Evolutionary conservation across 2,113 vertebrate species (phyloP).

Genomic region (Apodemus sylvaticus): DNA sequence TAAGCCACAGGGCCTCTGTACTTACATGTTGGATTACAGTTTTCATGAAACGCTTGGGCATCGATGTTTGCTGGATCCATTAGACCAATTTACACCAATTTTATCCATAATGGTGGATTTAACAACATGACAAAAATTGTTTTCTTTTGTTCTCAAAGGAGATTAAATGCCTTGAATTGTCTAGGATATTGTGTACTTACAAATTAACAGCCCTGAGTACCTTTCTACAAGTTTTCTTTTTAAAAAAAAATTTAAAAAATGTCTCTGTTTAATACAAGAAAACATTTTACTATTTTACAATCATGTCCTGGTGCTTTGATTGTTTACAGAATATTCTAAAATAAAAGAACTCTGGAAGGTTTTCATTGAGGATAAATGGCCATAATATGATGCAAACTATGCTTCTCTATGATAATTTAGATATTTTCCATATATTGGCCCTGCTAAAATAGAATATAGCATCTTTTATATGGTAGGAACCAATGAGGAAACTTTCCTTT

Average conservation of each 20-base stretch:
- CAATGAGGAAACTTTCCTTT: constrained; percentile 88
- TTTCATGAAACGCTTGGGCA: not conserved
- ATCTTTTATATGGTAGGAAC: constrained; percentile 89
- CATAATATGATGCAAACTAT: constrained; percentile 88
- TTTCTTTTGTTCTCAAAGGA: too few species aligned
- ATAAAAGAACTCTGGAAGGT: constrained; percentile 86
- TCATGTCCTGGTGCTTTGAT: constrained; percentile 92
- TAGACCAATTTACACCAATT: too few species aligned
- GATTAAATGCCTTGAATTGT: constrained; percentile 76
- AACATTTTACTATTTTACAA: constrained; percentile 91
- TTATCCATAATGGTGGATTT: too few species aligned
- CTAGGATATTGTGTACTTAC: constrained; percentile 90
- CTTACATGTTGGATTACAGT: not conserved
- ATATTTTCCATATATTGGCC: constrained; percentile 92
- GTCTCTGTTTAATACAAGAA: constrained; percentile 88
- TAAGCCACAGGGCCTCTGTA: not conserved
- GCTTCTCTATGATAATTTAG: constrained; percentile 91
- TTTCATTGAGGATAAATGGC: constrained; percentile 88
- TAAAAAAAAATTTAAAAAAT: constrained; percentile 79
- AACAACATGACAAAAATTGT: too few species aligned
- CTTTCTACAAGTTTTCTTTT: constrained; percentile 81
- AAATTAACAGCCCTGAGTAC: constrained; percentile 88
- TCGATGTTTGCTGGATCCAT: too few species aligned
- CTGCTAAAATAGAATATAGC: constrained; percentile 93
- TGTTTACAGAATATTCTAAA: constrained; percentile 89